Evolutionary conservation across 1,140 invertebrate genomes (phyloP), one percentile per base, ranked within the genome.

Genomic region (Pygmarrhopalites habei): DNA sequence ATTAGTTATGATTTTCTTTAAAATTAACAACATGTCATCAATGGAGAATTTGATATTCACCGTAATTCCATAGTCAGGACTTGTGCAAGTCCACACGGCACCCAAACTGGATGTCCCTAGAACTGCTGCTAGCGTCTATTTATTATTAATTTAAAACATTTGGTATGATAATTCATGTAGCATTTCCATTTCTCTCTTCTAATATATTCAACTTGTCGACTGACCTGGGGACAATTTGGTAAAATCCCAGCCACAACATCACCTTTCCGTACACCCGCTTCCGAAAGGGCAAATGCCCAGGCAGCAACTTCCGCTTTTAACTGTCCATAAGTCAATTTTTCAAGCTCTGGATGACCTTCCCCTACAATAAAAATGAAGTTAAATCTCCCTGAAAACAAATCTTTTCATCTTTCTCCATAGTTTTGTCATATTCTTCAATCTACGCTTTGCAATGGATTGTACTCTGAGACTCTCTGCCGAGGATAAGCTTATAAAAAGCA

Each of bases 21-120:
- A n/a, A n/a, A n/a, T n/a, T n/a, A n/a, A n/a, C n/a, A n/a, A n/a
- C n/a, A n/a, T n/a, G n/a, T n/a, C n/a, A n/a, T n/a, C n/a, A n/a
- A n/a, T n/a, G n/a, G n/a, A n/a, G n/a, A n/a, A n/a, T n/a, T n/a
- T n/a, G n/a, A n/a, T n/a, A n/a, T n/a, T n/a, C n/a, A n/a, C 80
- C 63, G 75, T 74, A 30, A 79, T 75, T 56, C 82, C 82, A 74
- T 83, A 82, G 68, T 83, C 82, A 4, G 81, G 80, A 2, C 81
- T 82, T 2, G 80, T 78, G 19, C 78, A 80, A 55, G 79, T 81
- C 82, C 82, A 83, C 3, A 80, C 74, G 14, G 80, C 65, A 30
- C 66, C 82, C 39, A 83, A 73, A 60, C 78, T 77, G 1, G 80
- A 75, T 17, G 79, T 74, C 29, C 80, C 81, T 23, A 82, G 72